A percentile compares a stretch with the other conserved stretches of the same genome.
Conservation (phyloP, 2,113 vertebrate genomes). For the Anoura caudifer region DNA sequence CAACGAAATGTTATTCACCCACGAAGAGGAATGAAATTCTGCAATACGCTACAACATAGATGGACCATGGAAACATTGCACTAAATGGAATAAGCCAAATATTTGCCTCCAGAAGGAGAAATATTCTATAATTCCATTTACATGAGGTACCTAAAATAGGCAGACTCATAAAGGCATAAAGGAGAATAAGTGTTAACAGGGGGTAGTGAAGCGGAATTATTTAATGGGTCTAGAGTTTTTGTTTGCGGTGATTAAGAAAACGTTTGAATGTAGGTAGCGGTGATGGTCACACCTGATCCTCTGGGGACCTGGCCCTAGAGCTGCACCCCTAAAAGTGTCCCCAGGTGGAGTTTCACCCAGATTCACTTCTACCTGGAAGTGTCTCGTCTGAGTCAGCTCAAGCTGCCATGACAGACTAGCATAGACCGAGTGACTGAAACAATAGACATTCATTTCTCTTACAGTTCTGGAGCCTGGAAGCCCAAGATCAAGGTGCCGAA, state of each 20-base stretch:
- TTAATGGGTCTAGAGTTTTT: not conserved
- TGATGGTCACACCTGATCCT: not conserved
- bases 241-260: not conserved
- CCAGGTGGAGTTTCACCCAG: too few species aligned
- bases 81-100: not conserved
- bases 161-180: not conserved
- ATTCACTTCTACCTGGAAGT: not conserved
- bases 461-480: not conserved
- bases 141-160: too few species aligned
- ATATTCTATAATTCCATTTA: not conserved
- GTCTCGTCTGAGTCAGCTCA: not conserved
- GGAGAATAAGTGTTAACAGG: not conserved
- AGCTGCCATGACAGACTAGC: not conserved
- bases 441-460: not conserved
- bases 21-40: not conserved
- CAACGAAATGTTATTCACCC: not conserved
- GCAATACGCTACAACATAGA: too few species aligned
- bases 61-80: not conserved
- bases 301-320: not conserved
- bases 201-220: not conserved
- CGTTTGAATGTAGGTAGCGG: fast-evolving
- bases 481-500: not conserved
- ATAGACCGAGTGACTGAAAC: not conserved
- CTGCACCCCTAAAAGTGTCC: too few species aligned
- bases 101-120: not conserved